Evolutionary conservation across 2,888 invertebrate species (phyloP).

Genomic region (Zaprionus bogoriensis): DNA sequence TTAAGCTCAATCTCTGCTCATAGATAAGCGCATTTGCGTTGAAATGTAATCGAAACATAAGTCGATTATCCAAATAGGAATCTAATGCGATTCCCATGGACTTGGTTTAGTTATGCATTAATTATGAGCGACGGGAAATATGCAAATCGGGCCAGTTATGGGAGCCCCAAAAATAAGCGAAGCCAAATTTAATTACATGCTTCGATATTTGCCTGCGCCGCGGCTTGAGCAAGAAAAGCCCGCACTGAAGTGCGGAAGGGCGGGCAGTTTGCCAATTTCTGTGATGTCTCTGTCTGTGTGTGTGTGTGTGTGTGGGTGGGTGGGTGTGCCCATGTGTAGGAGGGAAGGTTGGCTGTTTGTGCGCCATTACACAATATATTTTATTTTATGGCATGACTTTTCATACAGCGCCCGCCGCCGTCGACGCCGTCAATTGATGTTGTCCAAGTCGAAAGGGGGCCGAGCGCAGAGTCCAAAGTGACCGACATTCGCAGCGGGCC

Average conservation of each 20-base stretch:
- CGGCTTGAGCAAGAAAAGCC: not conserved
- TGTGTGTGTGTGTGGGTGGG: conserved; percentile 9
- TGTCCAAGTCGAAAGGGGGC: conserved; percentile 27
- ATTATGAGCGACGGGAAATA: conserved; percentile 7
- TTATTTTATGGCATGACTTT: conserved; percentile 69
- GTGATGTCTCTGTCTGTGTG: conserved; percentile 10
- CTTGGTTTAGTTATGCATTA: not conserved
- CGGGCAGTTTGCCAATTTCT: conserved; percentile 24
- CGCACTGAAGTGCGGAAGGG: not conserved
- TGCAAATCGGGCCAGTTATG: conserved; percentile 29
- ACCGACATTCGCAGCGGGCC: conserved; percentile 46
- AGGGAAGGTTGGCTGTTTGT: conserved; percentile 5
- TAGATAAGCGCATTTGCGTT: not conserved
- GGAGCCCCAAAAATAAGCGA: not conserved
- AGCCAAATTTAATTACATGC: conserved; percentile 30
- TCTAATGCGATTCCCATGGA: not conserved
- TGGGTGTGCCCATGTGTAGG: not conserved
- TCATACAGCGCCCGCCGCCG: conserved; percentile 44
- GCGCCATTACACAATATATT: conserved; percentile 65
- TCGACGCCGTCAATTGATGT: conserved; percentile 49
- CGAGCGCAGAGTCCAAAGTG: conserved; percentile 20
- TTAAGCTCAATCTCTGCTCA: not conserved
- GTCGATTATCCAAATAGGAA: not conserved
- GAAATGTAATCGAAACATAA: not conserved
- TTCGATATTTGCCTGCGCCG: conserved; percentile 18